These are phyloP conservation scores for Protophormia terraenovae DNA, from an alignment of 2,888 invertebrate species.

Conservation along the genomic window DNA sequence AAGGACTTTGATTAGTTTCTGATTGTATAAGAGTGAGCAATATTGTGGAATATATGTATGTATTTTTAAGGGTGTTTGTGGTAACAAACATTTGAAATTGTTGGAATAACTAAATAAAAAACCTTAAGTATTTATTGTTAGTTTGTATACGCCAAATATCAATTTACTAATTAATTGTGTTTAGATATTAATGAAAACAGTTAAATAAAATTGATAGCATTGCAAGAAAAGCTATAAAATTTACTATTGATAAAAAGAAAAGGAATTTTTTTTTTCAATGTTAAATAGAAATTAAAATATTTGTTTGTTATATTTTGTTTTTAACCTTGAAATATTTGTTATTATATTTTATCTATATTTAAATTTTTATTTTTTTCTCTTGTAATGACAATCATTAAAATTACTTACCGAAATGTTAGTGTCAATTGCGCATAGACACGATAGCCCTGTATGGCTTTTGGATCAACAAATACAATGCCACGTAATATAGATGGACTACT, in stretches of 20 bases:
- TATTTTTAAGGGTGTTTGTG: not conserved
- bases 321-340: not conserved
- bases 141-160: not conserved
- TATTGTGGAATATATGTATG: not conserved
- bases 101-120: not conserved
- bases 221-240: no score
- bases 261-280: no score
- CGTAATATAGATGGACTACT: slow-evolving; percentile 90
- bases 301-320: not conserved
- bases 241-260: no score
- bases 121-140: not conserved
- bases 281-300: no score
- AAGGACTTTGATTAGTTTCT: slow-evolving; percentile 19
- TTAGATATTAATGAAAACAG: not conserved
- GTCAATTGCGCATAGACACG: slow-evolving; percentile 93
- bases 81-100: slow-evolving; percentile 11
- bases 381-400: not conserved
- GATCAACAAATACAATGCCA: slow-evolving; percentile 95
- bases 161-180: slow-evolving; percentile 20
- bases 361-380: not conserved
- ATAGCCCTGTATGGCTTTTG: slow-evolving; percentile 89
- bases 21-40: not conserved
- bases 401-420: slow-evolving; percentile 92
- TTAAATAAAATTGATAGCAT: not conserved
- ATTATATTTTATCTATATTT: not conserved